Percentiles rank a stretch among this genome's conserved stretches.
Evolutionary conservation across 92 coral and sea anemone species (phyloP).

Genomic region (Metridium senile): DNA sequence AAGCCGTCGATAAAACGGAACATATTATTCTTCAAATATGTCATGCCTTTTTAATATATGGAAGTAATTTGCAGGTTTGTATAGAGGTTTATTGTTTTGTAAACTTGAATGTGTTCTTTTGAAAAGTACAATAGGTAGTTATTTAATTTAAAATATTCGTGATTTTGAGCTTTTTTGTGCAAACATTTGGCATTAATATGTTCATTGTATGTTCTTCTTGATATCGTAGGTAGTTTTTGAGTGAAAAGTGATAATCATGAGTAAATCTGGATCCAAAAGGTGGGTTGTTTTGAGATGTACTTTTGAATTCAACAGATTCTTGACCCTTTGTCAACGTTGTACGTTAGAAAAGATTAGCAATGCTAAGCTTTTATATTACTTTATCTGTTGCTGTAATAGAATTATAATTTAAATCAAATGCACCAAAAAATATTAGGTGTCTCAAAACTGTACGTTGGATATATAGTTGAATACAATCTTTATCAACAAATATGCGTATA

Average conservation of each 20-base stretch:
- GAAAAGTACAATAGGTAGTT: neutral
- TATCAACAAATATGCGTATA: too few relatives aligned
- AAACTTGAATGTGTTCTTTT: neutral
- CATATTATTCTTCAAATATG: neutral
- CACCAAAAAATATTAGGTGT: neutral
- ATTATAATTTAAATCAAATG: neutral
- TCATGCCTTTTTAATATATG: neutral
- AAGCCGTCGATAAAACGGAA: neutral
- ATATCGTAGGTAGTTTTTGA: neutral
- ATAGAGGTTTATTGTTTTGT: neutral
- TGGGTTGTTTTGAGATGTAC: constrained; percentile 11
- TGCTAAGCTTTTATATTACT: neutral
- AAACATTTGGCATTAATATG: neutral
- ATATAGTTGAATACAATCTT: too few relatives aligned
- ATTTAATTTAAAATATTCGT: neutral
- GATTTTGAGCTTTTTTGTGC: neutral
- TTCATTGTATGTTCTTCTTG: neutral
- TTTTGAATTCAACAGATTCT: neutral
- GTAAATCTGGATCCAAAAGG: constrained; percentile 81
- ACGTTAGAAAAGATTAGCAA: neutral
- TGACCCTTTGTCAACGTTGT: neutral
- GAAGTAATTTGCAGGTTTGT: neutral
- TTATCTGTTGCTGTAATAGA: neutral
- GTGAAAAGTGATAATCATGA: constrained; percentile 44
- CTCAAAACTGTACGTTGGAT: neutral